These are phyloP conservation scores for Sinonovacula constricta DNA, from an alignment of 1,140 invertebrate species.

Conservation along the genomic window DNA sequence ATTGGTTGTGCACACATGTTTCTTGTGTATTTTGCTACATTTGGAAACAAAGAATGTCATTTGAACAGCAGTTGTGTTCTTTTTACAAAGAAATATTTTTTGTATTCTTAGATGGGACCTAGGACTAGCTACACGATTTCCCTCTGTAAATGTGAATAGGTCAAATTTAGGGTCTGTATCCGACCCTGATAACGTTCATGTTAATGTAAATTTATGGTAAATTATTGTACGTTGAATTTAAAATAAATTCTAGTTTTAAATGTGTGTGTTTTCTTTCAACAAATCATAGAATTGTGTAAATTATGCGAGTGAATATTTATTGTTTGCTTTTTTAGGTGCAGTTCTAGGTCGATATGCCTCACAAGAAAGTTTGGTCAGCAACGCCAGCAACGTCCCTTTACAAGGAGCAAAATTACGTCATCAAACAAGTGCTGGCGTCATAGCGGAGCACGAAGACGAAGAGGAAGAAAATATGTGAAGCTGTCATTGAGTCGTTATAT, in stretches of 20 bases:
- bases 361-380: conserved; percentile 19
- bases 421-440: neutral
- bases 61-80: too few relatives aligned
- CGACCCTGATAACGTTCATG: too few relatives aligned
- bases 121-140: too few relatives aligned
- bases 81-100: too few relatives aligned
- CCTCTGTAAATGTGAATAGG: too few relatives aligned
- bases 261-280: neutral
- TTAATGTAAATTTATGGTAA: neutral
- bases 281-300: neutral
- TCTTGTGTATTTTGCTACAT: too few relatives aligned
- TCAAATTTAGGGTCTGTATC: too few relatives aligned
- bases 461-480: neutral
- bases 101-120: too few relatives aligned
- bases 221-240: neutral
- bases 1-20: too few relatives aligned
- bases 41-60: too few relatives aligned
- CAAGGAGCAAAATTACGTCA: neutral
- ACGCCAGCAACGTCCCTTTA: conserved; percentile 11
- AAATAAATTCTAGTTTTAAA: neutral
- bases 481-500: too few relatives aligned
- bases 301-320: neutral
- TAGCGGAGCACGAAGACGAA: too few relatives aligned
- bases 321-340: conserved; percentile 12
- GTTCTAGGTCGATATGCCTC: conserved; percentile 26